Percentiles rank a stretch among this genome's conserved stretches.
These are phyloP conservation scores for Ethmia dodecea DNA, from an alignment of 2,888 invertebrate genomes.

Conservation along the genomic window DNA sequence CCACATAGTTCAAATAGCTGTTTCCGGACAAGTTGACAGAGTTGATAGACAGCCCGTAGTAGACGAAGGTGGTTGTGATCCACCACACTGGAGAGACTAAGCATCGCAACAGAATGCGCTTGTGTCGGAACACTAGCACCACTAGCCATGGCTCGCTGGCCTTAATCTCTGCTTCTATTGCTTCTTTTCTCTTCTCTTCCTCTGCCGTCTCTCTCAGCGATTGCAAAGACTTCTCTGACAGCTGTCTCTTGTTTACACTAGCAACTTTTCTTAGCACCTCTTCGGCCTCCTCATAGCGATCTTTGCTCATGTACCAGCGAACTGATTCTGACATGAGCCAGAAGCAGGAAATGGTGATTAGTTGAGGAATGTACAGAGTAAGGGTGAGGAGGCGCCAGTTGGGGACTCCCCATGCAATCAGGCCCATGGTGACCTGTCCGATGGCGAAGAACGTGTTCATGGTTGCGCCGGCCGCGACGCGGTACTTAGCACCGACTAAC, in stretches of 20 bases:
- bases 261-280: slow-evolving; percentile 79
- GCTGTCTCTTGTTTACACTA: slow-evolving; percentile 66
- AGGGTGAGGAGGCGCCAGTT: slow-evolving; percentile 83
- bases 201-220: slow-evolving; percentile 33
- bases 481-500: slow-evolving; percentile 82
- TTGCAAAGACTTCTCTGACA: slow-evolving; percentile 44
- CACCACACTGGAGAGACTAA: slow-evolving; percentile 75
- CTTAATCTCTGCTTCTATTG: slow-evolving; percentile 34
- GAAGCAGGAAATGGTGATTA: slow-evolving; percentile 78
- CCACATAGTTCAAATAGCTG: slow-evolving; percentile 80
- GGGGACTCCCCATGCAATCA: slow-evolving; percentile 81
- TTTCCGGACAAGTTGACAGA: slow-evolving; percentile 81
- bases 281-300: slow-evolving; percentile 80
- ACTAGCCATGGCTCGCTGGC: slow-evolving; percentile 57
- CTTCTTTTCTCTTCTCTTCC: slow-evolving; percentile 32
- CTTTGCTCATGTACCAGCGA: slow-evolving; percentile 85
- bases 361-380: slow-evolving; percentile 80
- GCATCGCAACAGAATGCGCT: slow-evolving; percentile 38
- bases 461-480: slow-evolving; percentile 82
- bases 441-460: slow-evolving; percentile 82
- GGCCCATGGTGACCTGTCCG: slow-evolving; percentile 81
- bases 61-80: slow-evolving; percentile 81
- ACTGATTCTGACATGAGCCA: slow-evolving; percentile 83
- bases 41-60: slow-evolving; percentile 82
- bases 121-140: slow-evolving; percentile 43